These are phyloP conservation scores for Anniella stebbinsi DNA, from an alignment of 2,797 vertebrate species.

Conservation along the genomic window DNA sequence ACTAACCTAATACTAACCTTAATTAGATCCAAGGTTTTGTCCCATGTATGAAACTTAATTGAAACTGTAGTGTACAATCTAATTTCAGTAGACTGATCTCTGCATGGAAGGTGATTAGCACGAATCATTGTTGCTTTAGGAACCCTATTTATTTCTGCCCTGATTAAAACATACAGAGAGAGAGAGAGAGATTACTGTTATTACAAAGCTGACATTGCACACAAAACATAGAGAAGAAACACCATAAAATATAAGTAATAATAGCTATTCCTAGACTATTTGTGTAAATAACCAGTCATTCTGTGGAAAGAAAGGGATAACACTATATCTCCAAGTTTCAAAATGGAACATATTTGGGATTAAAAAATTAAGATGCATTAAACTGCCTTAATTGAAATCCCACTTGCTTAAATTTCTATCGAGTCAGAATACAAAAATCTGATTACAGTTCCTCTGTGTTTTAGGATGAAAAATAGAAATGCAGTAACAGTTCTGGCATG, in stretches of 20 bases:
- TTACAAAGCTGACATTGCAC: neutral
- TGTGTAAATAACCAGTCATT: neutral
- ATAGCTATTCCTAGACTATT: neutral
- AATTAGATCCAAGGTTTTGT: conserved; percentile 18
- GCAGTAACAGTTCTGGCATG: neutral
- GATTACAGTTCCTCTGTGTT: conserved; percentile 11
- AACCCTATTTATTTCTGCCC: conserved; percentile 17
- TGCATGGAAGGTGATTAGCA: neutral
- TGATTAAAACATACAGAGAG: conserved; percentile 26
- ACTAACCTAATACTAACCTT: neutral
- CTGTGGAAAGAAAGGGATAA: neutral
- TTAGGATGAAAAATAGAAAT: neutral
- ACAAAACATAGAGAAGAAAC: conserved; percentile 6
- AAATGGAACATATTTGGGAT: neutral
- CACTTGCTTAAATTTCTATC: neutral
- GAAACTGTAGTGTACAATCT: neutral
- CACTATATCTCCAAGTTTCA: neutral
- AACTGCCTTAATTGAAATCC: conserved; percentile 39
- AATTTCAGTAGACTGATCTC: conserved; percentile 24
- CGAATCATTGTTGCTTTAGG: conserved; percentile 26
- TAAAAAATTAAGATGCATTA: neutral
- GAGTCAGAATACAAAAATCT: conserved; percentile 26
- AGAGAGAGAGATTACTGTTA: neutral
- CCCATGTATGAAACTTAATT: neutral
- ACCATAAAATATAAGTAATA: neutral